phyloP scores from a whole-genome alignment of 2,797 vertebrate genomes.

The Furcifer pardalis region DNA sequence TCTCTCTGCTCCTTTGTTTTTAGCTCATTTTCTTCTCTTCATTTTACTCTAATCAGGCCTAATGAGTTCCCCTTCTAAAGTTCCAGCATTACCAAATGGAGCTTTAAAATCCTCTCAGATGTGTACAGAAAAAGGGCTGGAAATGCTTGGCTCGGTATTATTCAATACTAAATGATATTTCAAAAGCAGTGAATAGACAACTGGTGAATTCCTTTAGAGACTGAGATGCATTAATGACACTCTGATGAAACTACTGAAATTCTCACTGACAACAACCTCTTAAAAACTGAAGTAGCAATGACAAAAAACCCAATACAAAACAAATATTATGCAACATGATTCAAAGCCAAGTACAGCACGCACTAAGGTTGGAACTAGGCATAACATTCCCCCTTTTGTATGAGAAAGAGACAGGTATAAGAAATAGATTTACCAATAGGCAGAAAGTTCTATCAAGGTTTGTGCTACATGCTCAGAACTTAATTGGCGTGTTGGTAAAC shows the following conservation, averaged over 20 bases:
- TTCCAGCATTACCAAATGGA: slow-evolving; percentile 1
- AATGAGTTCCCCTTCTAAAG: not conserved
- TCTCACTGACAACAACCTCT: slow-evolving; percentile 2
- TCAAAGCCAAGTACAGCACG: not conserved
- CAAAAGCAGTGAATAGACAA: slow-evolving; percentile 14
- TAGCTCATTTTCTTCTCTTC: slow-evolving; percentile 26
- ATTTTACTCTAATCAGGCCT: slow-evolving; percentile 25
- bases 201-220: not conserved
- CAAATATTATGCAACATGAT: not conserved
- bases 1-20: slow-evolving; percentile 27
- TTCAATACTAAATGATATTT: not conserved
- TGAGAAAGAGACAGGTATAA: not conserved
- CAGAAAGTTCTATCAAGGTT: no score
- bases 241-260: not conserved
- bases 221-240: not conserved
- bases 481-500: slow-evolving; percentile 32
- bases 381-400: not conserved
- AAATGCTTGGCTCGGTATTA: not conserved
- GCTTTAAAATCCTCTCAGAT: slow-evolving; percentile 20
- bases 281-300: not conserved
- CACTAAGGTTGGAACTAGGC: not conserved
- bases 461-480: no score
- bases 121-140: slow-evolving; percentile 7
- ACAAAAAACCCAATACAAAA: slow-evolving; percentile 2
- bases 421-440: no score